A percentile compares a stretch with the other conserved stretches of the same genome.
These are phyloP conservation scores for Rhinatrema bivittatum DNA, from an alignment of 2,797 vertebrate species.

Conservation along the genomic window DNA sequence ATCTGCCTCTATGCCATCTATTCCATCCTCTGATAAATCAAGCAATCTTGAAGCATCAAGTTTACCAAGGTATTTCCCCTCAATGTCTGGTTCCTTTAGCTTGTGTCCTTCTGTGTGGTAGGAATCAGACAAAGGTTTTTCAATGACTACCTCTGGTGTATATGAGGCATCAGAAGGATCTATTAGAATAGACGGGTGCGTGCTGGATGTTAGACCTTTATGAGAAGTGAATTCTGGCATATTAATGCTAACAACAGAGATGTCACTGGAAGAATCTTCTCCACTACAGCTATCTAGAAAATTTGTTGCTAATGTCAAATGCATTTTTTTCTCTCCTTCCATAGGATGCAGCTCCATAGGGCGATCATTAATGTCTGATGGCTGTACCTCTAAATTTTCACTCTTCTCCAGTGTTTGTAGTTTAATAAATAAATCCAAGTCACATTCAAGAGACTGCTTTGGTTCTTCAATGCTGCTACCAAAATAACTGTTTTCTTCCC, in stretches of 20 bases:
- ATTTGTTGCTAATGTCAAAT: conserved; percentile 3
- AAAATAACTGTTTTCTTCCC: conserved; percentile 7
- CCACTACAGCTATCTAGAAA: conserved; percentile 26
- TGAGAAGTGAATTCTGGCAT: conserved; percentile 42
- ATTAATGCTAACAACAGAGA: conserved; percentile 55
- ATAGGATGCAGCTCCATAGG: conserved; percentile 1
- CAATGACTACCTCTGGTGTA: conserved; percentile 35
- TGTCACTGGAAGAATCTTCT: conserved; percentile 26
- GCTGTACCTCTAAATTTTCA: conserved; percentile 1
- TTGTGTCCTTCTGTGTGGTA: conserved; percentile 67
- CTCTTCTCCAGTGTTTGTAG: conserved; percentile 3
- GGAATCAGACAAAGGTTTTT: conserved; percentile 62
- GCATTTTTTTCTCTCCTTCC: conserved; percentile 20
- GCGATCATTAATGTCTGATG: background rate
- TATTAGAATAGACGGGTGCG: background rate
- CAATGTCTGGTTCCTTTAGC: conserved; percentile 85
- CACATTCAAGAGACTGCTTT: background rate
- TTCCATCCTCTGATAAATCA: conserved; percentile 69
- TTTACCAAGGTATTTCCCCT: conserved; percentile 86
- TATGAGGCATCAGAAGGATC: conserved; percentile 16
- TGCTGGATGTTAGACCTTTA: conserved; percentile 15
- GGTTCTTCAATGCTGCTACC: conserved; percentile 13
- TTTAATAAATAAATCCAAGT: too few relatives aligned
- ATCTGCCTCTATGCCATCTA: conserved; percentile 91
- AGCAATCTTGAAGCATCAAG: conserved; percentile 53